A percentile compares a stretch with the other conserved stretches of the same genome.
phyloP scores from a whole-genome alignment of 1,140 invertebrate genomes.

The Trinorchestia longiramus region DNA sequence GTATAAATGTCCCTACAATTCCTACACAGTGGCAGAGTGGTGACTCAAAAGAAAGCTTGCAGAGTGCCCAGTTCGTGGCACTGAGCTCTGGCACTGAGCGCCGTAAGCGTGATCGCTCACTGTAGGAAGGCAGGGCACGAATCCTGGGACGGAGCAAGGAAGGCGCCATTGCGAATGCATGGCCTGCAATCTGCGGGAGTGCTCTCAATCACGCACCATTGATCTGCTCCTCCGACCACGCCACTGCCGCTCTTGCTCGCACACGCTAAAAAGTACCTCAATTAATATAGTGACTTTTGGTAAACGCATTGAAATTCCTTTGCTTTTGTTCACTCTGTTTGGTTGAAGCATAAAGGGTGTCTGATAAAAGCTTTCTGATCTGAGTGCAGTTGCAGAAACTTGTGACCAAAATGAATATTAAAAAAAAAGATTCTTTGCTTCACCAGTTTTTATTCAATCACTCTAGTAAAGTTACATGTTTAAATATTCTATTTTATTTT shows the following conservation, averaged over 20 bases:
- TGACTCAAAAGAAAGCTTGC: too few species aligned
- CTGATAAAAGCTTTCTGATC: background rate
- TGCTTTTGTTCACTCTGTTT: background rate
- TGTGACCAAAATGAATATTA: background rate
- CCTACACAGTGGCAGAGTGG: too few species aligned
- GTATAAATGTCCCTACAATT: too few species aligned
- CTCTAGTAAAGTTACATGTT: background rate
- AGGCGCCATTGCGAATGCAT: slow-evolving; percentile 21
- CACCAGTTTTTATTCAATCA: background rate
- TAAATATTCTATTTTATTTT: background rate
- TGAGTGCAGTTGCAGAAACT: background rate
- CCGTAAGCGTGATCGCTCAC: background rate
- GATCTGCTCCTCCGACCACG: slow-evolving; percentile 31
- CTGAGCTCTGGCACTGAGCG: background rate
- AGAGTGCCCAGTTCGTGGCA: background rate
- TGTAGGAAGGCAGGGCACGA: background rate
- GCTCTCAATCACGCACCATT: slow-evolving; percentile 49
- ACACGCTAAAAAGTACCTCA: background rate
- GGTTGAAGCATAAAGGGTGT: background rate
- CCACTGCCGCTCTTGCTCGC: slow-evolving; percentile 6
- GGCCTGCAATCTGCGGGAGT: slow-evolving; percentile 22
- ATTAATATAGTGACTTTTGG: slow-evolving; percentile 11
- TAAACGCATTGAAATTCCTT: slow-evolving; percentile 1
- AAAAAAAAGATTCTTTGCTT: background rate
- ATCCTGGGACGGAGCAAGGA: background rate